A percentile compares a stretch with the other conserved stretches of the same genome.
These are phyloP conservation scores for Chelonus insularis DNA, from an alignment of 1,140 invertebrate species.

Conservation along the genomic window DNA sequence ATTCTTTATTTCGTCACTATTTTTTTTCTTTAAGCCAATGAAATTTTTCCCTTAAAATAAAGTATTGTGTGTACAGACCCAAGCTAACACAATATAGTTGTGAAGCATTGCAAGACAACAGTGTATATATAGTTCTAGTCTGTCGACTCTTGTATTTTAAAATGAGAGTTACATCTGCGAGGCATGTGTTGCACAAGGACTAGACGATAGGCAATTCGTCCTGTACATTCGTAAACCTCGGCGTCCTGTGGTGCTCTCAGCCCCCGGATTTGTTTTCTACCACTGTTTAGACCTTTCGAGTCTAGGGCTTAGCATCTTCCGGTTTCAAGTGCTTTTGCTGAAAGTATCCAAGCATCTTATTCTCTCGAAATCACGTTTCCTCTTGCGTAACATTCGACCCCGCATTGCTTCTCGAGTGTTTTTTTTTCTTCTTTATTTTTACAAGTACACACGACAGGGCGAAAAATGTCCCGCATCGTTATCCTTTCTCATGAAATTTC, in stretches of 20 bases:
- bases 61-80: not conserved
- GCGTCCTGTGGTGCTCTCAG: conserved; percentile 29
- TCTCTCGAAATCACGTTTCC: not conserved
- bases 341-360: conserved; percentile 2
- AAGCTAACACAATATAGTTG: conserved; percentile 38
- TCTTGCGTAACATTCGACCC: not conserved
- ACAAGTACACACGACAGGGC: not conserved
- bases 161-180: conserved; percentile 36
- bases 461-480: too few relatives aligned
- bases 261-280: conserved; percentile 39
- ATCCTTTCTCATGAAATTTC: not conserved
- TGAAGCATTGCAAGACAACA: conserved; percentile 33
- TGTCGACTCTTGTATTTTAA: not conserved
- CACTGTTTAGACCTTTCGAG: not conserved
- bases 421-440: not conserved
- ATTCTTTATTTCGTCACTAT: too few relatives aligned
- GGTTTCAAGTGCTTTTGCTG: conserved; percentile 23
- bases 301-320: conserved; percentile 26
- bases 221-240: conserved; percentile 4
- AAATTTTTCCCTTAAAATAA: not conserved
- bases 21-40: not conserved
- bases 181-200: conserved; percentile 39
- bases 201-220: not conserved
- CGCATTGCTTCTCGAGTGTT: not conserved
- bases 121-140: conserved; percentile 3